Base-by-base conservation (phyloP, 1,140 invertebrate species). In the Polyergus mexicanus region DNA sequence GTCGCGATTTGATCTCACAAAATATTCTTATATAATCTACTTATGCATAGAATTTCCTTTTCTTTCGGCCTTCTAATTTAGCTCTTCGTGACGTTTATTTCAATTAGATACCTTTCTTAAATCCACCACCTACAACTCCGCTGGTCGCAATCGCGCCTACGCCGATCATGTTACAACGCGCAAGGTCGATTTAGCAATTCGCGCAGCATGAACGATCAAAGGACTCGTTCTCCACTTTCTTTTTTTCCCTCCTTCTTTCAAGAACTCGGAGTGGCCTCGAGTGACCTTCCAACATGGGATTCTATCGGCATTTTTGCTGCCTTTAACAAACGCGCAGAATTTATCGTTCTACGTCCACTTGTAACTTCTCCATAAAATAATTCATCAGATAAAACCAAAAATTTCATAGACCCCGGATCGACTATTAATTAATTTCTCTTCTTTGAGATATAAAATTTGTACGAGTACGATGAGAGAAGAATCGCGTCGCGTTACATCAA, bases 171-270 rank as follows among this genome's bases (percentile, higher is more conserved):
- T 69, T 86, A 86, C 41, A 81, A 81, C 69, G 60, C 32, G 80
- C 85, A 86, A 86, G 85, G 78, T 86, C 85, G 85, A 28, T 84
- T 86, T 83, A 83, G 76, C 71, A 77, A 84, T 77, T 84, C 74
- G 44, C 41, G 44, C 68, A 60, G 68, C 68, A 41, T 60, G 68
- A 83, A 28, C 63, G 62, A 78, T 63, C 22, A 68, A 78, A 80
- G 22, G 58, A 84, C 81, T 41, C 62, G 35, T 80, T 78, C 56
- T 78, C 54, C 75, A 58, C 47, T 66, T 85, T 62, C 68, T 38
- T 84, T 66, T 56, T 75, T 63, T 65, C 66, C 19, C 41, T 78
- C 32, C 25, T 25, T 22, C 22, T 44, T 44, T n/a, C 44, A 11
- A 83, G 54, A 80, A 74, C 38, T 56, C 8, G 54, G 62, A 28